phyloP scores from a whole-genome alignment of 2,113 vertebrate species.

The Trichomycterus rosablanca region DNA sequence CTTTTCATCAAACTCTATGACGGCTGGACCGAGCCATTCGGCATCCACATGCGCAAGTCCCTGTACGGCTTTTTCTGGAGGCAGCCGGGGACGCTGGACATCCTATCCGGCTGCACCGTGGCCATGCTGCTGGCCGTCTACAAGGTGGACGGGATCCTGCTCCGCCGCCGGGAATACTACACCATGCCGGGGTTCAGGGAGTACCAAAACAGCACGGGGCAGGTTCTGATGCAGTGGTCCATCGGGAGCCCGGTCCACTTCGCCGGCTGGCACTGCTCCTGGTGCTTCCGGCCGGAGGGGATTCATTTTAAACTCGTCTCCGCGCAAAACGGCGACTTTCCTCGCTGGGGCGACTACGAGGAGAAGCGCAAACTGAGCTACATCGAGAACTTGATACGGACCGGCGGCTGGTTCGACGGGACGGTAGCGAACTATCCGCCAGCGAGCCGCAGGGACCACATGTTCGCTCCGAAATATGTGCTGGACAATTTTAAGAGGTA shows the following conservation, averaged over 20 bases:
- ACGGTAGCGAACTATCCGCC: constrained; percentile 74
- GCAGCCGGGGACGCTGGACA: constrained; percentile 79
- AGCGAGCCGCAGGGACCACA: constrained; percentile 76
- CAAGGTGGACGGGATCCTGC: constrained; percentile 73
- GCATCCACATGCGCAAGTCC: constrained; percentile 83
- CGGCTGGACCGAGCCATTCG: constrained; percentile 83
- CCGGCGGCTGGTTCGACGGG: constrained; percentile 86
- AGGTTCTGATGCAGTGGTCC: constrained; percentile 79
- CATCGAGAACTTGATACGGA: constrained; percentile 76
- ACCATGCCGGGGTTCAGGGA: constrained; percentile 76
- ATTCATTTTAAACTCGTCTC: constrained; percentile 83
- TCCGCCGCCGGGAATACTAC: constrained; percentile 79
- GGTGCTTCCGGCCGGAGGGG: constrained; percentile 84
- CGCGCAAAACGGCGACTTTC: constrained; percentile 84
- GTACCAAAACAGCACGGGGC: constrained; percentile 78
- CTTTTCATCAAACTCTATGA: constrained; percentile 83
- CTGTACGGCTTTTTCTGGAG: constrained; percentile 88
- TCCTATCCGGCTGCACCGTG: constrained; percentile 79
- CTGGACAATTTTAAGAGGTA: constrained; percentile 73
- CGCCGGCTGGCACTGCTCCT: constrained; percentile 87
- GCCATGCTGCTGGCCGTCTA: constrained; percentile 79
- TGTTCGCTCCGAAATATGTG: constrained; percentile 82
- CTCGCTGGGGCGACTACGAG: constrained; percentile 83
- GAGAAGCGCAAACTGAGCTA: constrained; percentile 82
- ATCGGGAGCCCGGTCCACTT: constrained; percentile 82